Evolutionary conservation across 2,113 vertebrate species (phyloP), one percentile per base, ranked within the genome.

Genomic region (Trinectes maculatus): DNA sequence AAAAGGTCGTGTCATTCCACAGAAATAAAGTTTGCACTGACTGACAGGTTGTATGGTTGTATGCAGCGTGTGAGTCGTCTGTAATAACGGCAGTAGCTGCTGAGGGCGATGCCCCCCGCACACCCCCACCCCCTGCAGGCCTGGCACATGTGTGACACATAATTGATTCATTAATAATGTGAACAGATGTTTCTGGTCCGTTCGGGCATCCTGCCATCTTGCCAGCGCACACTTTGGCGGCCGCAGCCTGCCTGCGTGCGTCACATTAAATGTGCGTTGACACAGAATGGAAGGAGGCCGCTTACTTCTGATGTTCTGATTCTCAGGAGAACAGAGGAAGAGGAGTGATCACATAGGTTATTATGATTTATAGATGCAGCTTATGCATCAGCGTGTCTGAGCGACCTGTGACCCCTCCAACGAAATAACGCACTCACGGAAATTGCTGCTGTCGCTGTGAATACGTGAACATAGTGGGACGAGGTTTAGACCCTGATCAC

Each of bases 131-230:
- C 81, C 74, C 84, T 67, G 49, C 66, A 84, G 86, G 84, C 81
- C 78, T 86, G 80, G 79, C 91, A 86, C 89, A 87, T 81, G 79
- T 89, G 91, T 83, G 87, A 85, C 87, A 85, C 84, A 80, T 89
- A 92, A 92, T 85, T 91, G 89, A 91, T 91, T 92, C 87, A 89
- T 92, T 90, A 92, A 90, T 92, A 91, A 91, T 89, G 83, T 69
- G 89, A 90, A 72, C 90, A 92, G 90, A 92, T 92, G 92, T 91
- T 91, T 77, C 63, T 58, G 81, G 89, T 87, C 82, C 59, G 48
- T 71, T 49, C n/a, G n/a, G n/a, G n/a, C n/a, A n/a, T 9, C 4
- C 44, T 82, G 90, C 87, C 79, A 18, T 49, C 31, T 8, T 36
- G 80, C 80, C 71, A 86, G 39, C 57, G 75, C 70, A 71, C 29